Percentiles rank a stretch among this genome's conserved stretches.
phyloP scores from a whole-genome alignment of 1,140 invertebrate genomes.

The Gryllus bimaculatus region DNA sequence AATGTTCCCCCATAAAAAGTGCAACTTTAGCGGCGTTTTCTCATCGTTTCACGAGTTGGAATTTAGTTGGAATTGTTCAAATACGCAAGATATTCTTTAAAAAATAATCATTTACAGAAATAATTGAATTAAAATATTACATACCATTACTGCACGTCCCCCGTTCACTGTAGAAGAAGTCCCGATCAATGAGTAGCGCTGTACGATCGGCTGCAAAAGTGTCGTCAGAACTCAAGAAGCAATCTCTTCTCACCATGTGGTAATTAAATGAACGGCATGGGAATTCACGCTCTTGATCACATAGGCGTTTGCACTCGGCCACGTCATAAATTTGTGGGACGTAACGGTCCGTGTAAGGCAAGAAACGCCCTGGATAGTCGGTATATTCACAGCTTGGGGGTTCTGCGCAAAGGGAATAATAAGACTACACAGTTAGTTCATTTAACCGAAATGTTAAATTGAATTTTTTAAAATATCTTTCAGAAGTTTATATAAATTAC shows the following conservation, averaged over 20 bases:
- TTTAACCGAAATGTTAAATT: no score
- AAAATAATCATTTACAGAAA: neutral
- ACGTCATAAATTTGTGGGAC: conserved; percentile 31
- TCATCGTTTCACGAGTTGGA: neutral
- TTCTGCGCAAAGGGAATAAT: conserved; percentile 28
- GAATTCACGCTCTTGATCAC: conserved; percentile 39
- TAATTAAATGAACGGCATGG: conserved; percentile 35
- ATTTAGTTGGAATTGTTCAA: neutral
- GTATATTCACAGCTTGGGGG: conserved; percentile 41
- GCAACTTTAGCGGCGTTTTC: no score
- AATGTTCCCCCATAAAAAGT: no score
- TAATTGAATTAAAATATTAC: neutral
- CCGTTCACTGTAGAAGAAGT: conserved; percentile 40
- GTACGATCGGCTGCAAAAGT: conserved; percentile 29
- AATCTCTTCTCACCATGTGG: conserved; percentile 33
- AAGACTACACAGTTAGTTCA: neutral
- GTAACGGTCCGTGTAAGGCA: conserved; percentile 37
- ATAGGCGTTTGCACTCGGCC: conserved; percentile 37
- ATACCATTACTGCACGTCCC: conserved; percentile 41
- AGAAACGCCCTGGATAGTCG: conserved; percentile 34
- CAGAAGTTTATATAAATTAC: no score
- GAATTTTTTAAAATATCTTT: no score
- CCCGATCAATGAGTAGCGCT: conserved; percentile 31
- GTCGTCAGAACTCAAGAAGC: conserved; percentile 40
- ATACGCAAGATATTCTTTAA: neutral